Evolutionary conservation across 2,888 invertebrate genomes (phyloP), one percentile per base, ranked within the genome.

Genomic region (Hanleya hanleyi): DNA sequence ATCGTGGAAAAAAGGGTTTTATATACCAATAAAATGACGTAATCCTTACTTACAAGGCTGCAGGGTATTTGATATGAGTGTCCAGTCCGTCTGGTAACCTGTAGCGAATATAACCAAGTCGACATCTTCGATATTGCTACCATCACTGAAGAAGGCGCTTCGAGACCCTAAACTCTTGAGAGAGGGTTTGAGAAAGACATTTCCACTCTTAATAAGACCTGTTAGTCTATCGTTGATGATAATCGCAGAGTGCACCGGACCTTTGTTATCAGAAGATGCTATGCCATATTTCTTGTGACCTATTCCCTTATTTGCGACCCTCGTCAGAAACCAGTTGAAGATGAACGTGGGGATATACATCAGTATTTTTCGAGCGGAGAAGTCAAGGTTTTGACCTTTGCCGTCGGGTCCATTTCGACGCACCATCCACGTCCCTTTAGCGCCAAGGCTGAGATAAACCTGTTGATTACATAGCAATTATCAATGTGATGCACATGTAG

Each of bases 91-190:
- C 36, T 37, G 18, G 38, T 64, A 64, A 15, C 64, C 64, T n/a
- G 64, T 64, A 36, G 64, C 64, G 26, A 32, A 36, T 35, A 35
- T 37, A 64, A 64, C 26, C 64, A 64, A 4, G 26, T 64, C 64
- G 2, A 64, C n/a, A 4, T 18, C 38, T 2, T 35, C 4, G 9
- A 64, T 36, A 12, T 37, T 9, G 64, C 22, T 37, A 3, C 37
- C 36, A 37, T 64, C 64, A 36, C n/a, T 4, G 64, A 64, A 64
- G 12, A n/a, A 15, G 9, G 64, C 64, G 15, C 35, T 18, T 22
- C 26, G 35, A 12, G 15, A 35, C 9, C 37, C 18, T 9, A 64
- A 22, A 6, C 36, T 15, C 2, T 12, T 32, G 4, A 64, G 12
- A 18, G 18, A 37, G 9, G 36, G 36, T 37, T 64, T 35, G 1